Base-by-base conservation (phyloP, 2,888 invertebrate genomes). In the Eudemis profundana region DNA sequence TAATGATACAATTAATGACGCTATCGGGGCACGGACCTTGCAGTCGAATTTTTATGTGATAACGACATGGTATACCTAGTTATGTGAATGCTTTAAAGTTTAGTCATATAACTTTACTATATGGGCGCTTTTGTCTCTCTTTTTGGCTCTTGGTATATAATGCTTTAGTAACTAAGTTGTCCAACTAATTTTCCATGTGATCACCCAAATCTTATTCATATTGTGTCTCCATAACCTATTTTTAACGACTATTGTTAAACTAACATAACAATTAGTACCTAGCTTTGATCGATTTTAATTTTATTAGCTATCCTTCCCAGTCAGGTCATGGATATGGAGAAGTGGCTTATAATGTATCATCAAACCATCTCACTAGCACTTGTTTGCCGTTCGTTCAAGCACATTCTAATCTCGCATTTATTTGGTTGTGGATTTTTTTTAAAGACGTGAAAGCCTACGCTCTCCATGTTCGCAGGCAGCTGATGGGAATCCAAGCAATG, bases 371-470 rank as follows among this genome's bases (percentile, higher is more conserved):
- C 53, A 51, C 21, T 38, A 44, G 29, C 29, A 21, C 5, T 46
- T 4, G 42, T 17, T 56, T 42, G 42, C 38, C 38, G 23, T 10
- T 23, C 23, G 38, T 36, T 38, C 27, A 40, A 38, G 21, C 51
- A 10, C 23, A 29, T 29, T 29, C 56, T 56, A 56, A 56, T 29
- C 56, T 40, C 17, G 1, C 17, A 19, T n/a, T 49, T 29, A n/a
- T n/a, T 38, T 8, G 15, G 53, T 59, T 27, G 46, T 36, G 38
- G 65, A 57, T 65, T 59, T 44, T 74, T 70, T 79, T 83, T 77
- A 86, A 84, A 87, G 88, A 88, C 89, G 86, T 90, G 90, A 90
- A 89, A 90, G 88, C 87, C 89, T 89, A 88, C 87, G 82, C 79
- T 84, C 81, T 79, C 62, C 66, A 66, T 85, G 65, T 86, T 78